Evolutionary conservation across 2,888 invertebrate genomes (phyloP).

Genomic region (Nasonia oneida): DNA sequence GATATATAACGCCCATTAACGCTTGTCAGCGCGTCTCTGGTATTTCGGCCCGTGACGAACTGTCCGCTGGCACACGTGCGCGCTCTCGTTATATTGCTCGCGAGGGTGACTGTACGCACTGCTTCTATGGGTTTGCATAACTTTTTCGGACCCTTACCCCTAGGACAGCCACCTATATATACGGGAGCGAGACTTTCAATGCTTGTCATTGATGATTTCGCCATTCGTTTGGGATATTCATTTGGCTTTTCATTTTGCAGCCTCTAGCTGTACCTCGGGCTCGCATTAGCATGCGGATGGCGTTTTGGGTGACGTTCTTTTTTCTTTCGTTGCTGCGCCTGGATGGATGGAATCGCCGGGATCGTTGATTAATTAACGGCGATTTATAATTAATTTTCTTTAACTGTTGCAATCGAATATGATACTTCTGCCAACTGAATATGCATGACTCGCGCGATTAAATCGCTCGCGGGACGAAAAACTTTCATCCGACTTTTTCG

Average conservation of each 20-base stretch:
- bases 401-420: neutral
- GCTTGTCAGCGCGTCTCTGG: slow-evolving; percentile 69
- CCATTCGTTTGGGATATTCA: slow-evolving; percentile 3
- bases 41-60: slow-evolving; percentile 66
- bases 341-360: no score
- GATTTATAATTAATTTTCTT: no score
- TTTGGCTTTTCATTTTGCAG: no score
- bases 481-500: no score
- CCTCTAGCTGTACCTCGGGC: no score
- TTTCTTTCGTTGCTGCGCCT: no score
- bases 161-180: neutral
- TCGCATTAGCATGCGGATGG: no score
- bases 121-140: neutral
- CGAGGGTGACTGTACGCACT: neutral
- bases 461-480: no score
- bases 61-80: slow-evolving; percentile 8
- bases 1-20: slow-evolving; percentile 73
- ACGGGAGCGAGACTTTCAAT: neutral
- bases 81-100: slow-evolving; percentile 11
- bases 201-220: slow-evolving; percentile 12
- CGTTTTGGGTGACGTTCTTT: no score
- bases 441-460: neutral
- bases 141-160: neutral
- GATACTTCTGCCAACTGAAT: neutral
- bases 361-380: no score